Conservation (phyloP, 2,888 invertebrate species). For the Machimus rusticus region DNA sequence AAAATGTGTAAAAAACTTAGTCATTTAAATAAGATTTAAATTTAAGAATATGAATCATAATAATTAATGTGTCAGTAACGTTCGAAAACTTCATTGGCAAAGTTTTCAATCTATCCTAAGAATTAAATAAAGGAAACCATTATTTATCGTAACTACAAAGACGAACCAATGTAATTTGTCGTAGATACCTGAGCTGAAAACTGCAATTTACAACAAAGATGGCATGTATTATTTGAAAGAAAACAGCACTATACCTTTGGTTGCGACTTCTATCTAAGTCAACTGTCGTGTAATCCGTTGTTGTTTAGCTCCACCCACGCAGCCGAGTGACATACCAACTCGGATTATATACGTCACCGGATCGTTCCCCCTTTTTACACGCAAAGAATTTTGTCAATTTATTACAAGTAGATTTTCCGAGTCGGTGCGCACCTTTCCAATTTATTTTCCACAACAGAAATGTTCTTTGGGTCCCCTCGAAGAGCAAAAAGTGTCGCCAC, state of each 20-base stretch:
- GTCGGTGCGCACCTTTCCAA: constrained; percentile 47
- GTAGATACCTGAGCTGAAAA: not conserved
- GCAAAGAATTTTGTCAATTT: constrained; percentile 49
- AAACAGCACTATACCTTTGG: not conserved
- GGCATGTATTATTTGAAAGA: not conserved
- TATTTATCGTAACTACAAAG: not conserved
- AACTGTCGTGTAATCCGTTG: not conserved
- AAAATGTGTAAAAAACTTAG: too few species aligned
- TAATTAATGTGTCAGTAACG: too few species aligned
- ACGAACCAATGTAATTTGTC: not conserved
- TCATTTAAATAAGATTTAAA: too few species aligned
- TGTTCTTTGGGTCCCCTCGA: not conserved
- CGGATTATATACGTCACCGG: constrained; percentile 44
- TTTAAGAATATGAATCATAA: too few species aligned
- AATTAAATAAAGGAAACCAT: too few species aligned
- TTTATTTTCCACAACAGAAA: constrained; percentile 43
- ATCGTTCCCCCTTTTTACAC: constrained; percentile 39
- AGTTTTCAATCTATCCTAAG: too few species aligned
- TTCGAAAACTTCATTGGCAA: too few species aligned
- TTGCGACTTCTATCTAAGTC: not conserved
- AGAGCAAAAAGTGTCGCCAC: not conserved
- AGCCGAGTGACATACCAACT: not conserved
- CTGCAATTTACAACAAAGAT: not conserved
- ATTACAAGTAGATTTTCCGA: constrained; percentile 50
- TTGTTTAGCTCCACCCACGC: constrained; percentile 7